Evolutionary conservation across 2,113 vertebrate genomes (phyloP).

Genomic region (Epinephelus lanceolatus): DNA sequence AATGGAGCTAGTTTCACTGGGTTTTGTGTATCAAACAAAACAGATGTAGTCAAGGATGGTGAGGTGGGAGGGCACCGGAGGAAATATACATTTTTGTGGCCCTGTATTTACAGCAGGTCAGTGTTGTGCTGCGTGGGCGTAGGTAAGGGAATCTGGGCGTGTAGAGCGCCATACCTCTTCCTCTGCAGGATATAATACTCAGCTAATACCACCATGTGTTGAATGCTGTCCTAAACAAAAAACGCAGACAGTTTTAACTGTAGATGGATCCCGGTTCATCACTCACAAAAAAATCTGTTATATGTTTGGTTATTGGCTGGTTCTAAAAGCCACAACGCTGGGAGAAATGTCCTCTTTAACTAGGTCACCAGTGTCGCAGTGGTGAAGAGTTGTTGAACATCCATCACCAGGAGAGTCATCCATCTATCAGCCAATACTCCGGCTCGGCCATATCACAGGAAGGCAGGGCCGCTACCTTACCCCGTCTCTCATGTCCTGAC

Average conservation of each 20-base stretch:
- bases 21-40: conserved; percentile 96
- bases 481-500: conserved; percentile 61
- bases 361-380: conserved; percentile 70
- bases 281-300: background rate
- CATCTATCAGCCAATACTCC: conserved; percentile 74
- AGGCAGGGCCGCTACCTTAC: conserved; percentile 48
- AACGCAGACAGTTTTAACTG: background rate
- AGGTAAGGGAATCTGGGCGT: conserved; percentile 44
- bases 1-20: conserved; percentile 94
- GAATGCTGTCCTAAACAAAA: background rate
- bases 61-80: conserved; percentile 87
- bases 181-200: conserved; percentile 46
- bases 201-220: background rate
- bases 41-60: conserved; percentile 96
- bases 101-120: conserved; percentile 83
- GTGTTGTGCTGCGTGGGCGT: conserved; percentile 46
- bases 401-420: conserved; percentile 75
- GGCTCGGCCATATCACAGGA: conserved; percentile 54
- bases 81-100: conserved; percentile 91
- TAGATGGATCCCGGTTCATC: background rate
- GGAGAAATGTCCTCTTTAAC: conserved; percentile 70
- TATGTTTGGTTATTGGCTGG: conserved; percentile 10
- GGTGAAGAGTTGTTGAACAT: conserved; percentile 69
- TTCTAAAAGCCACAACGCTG: conserved; percentile 27
- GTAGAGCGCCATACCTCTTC: conserved; percentile 6